Base-by-base conservation (phyloP, 2,888 invertebrate species). In the Heliconius ethilla region DNA sequence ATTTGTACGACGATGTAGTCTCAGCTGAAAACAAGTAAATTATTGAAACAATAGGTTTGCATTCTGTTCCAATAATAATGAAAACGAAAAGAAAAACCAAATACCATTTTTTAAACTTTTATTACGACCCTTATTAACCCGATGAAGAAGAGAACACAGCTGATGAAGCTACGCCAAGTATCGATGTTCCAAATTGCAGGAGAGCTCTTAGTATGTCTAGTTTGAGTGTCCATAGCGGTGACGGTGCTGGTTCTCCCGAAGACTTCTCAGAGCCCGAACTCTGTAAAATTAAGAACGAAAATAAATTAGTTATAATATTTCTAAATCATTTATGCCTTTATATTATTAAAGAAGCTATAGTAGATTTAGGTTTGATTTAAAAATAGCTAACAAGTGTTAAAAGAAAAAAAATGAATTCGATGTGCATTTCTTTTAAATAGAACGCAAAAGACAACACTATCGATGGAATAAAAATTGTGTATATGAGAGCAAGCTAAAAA, bases 171-270 rank as follows among this genome's bases (percentile, higher is more conserved):
- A 89, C 75, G 0, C 90, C 91, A 0, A 91, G n/a, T 45, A 93
- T 62, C 79, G 87, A 90, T 67, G 91, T 88, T 0, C 86, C 88
- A 81, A 93, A 92, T 82, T 91, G 91, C 3, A 94, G 82, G 11
- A 91, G 0, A 0, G 94, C 91, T 33, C 91, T 86, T 13, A 93
- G 77, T 75, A 94, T 84, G 83, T 90, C 91, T 87, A 91, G 85
- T 85, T 92, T 92, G 27, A 94, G 82, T 6, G 88, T 89, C 90
- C 88, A 89, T 5, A 91, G 79, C 0, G 91, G 91, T 3, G 89
- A 90, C 9, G 83, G 83, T 13, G 80, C 79, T 45, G 65, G 45
- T 45, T 74, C 65, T 11, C 40, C 63, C 3, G 74, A 45, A 7
- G 74, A 27, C 10, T 62, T 65, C 25, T 33, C n/a, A 59, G 59